A percentile compares a stretch with the other conserved stretches of the same genome.
Evolutionary conservation across 2,888 invertebrate genomes (phyloP).

Genomic region (Crioceris asparagi): DNA sequence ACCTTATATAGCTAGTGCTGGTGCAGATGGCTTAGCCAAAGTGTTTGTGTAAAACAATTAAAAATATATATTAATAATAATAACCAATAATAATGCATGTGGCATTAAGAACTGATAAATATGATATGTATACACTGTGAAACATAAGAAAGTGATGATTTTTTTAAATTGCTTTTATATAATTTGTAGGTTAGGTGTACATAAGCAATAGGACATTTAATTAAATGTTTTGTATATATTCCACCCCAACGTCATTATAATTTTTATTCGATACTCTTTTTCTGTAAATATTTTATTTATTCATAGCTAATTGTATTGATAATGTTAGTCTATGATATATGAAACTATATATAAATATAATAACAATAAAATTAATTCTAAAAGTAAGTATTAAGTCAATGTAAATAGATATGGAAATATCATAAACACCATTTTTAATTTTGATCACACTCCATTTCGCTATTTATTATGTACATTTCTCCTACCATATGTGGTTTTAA

Average conservation of each 20-base stretch:
- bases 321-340: conserved; percentile 5
- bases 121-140: conserved; percentile 1
- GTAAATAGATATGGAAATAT: not conserved
- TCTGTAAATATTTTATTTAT: conserved; percentile 25
- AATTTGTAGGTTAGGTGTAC: conserved; percentile 25
- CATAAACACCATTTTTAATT: not conserved
- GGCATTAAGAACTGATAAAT: not conserved
- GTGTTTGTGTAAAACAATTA: conserved; percentile 78
- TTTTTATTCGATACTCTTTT: conserved; percentile 18
- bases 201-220: conserved; percentile 23
- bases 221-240: conserved; percentile 19
- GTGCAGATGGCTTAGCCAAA: conserved; percentile 97
- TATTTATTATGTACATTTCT: conserved; percentile 19
- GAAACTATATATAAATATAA: conserved; percentile 4
- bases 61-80: too few relatives aligned
- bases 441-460: conserved; percentile 7
- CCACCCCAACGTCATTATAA: conserved; percentile 15
- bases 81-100: too few relatives aligned
- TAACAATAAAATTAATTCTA: conserved; percentile 9
- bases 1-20: conserved; percentile 97
- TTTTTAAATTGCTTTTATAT: conserved; percentile 2
- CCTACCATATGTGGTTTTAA: conserved; percentile 13
- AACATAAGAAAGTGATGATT: not conserved
- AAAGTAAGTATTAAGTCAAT: conserved; percentile 5
- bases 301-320: conserved; percentile 14